Evolutionary conservation across 1,140 invertebrate genomes (phyloP), one percentile per base, ranked within the genome.

Genomic region (Aphidius ervi): DNA sequence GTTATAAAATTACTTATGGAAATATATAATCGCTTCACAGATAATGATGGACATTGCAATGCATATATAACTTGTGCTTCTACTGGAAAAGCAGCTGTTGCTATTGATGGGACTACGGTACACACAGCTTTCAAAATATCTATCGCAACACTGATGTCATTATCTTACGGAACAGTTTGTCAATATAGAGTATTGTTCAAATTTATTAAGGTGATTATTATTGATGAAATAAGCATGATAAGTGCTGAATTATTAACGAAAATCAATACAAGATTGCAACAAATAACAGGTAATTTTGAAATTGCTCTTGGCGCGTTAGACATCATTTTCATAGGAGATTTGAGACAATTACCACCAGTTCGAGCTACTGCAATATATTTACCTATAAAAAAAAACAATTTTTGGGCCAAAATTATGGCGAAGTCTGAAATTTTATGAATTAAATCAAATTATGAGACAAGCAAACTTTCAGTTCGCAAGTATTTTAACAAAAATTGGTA

Each of bases 181-280:
- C 61, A 59, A 49, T 59, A 72, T 37, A 9, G 60, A 46, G 16
- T 9, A 10, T 59, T 64, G 56, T 65, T 70, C 8, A 58, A 45
- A 50, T 60, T 69, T 58, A 46, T 71, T n/a, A 66, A 71, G 65
- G 52, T 73, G 9, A 16, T 75, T n/a, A 73, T 77, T 8, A 73
- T 76, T 45, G 73, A 77, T 65, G 74, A 76, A 66, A 66, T 76
- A 9, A 70, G 68, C 31, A 76, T 75, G 73, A 64, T 74, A 16
- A 66, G 70, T 55, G 10, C 63, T 9, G 62, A 55, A 59, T 57
- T 68, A 31, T 61, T 74, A 20, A 4, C 40, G 10, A 40, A 68
- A 49, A 65, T 76, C 39, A 63, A 74, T 58, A 10, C n/a, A 16
- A 46, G 71, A 40, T 50, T 75, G 20, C 53, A 65, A 48, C 68